Evolutionary conservation across 2,888 invertebrate species (phyloP), one percentile per base, ranked within the genome.

Genomic region (Netelia inedita): DNA sequence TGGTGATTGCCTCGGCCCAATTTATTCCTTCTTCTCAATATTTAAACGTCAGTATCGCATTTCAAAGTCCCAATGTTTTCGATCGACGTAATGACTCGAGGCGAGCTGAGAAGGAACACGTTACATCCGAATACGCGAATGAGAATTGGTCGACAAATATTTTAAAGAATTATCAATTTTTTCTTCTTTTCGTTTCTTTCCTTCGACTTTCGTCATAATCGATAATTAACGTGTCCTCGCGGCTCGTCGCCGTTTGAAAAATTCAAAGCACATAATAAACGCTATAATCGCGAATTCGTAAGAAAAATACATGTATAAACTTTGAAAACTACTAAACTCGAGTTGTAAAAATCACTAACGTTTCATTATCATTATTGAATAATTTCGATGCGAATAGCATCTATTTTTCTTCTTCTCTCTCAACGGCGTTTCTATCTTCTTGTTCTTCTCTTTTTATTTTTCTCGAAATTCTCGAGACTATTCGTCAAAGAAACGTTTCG

Each of bases 281-380:
- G 46, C 63, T 50, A 41, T 81, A 66, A 75, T 57, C 81, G 74
- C 68, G 66, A 57, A 81, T 74, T 78, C 65, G 81, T 84, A 84
- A 81, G 65, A 84, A 84, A 78, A 84, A 84, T 84, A 84, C 76
- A 66, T 66, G 55, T 72, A 76, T 84, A 72, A 76, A 82, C 79
- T 83, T 76, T 83, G 71, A 79, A 68, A 43, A 69, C 72, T 72
- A 66, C 16, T 9, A 21, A 53, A 75, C 35, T 72, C 53, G 68
- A 74, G 43, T 74, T 66, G 79, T 83, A 75, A 61, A 83, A 80
- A 80, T 80, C 72, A 76, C 66, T 65, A 80, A 11, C 23, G 63
- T 55, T 23, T 46, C 21, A 53, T 50, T 72, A 53, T 74, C 35
- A 41, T 57, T 16, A 55, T 71, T 16, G 21, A 14, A 46, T 46